Conservation (phyloP, 2,888 invertebrate genomes). For the Chelonus formosanus region DNA sequence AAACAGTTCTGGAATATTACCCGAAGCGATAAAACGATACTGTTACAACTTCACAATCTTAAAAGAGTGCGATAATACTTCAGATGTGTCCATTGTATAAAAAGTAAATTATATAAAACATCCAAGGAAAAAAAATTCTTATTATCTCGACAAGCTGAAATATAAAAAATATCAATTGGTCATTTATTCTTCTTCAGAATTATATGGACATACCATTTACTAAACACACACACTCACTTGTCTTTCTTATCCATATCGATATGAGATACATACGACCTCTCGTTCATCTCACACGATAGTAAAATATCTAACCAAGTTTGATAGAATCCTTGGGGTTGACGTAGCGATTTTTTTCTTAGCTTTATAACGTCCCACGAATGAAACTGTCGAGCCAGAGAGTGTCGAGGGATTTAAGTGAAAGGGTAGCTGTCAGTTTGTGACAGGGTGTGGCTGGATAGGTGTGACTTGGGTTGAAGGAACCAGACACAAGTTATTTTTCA, state of each 20-base stretch:
- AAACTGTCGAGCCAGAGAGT: slow-evolving; percentile 16
- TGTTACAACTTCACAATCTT: slow-evolving; percentile 25
- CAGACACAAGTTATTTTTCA: slow-evolving; percentile 8
- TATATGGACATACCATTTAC: no score
- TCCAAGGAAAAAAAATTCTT: background rate
- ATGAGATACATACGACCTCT: background rate
- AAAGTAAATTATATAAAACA: no score
- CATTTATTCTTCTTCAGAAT: no score
- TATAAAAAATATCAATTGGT: no score
- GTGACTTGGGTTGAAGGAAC: slow-evolving; percentile 4
- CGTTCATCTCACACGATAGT: background rate
- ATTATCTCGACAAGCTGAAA: background rate
- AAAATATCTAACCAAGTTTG: slow-evolving; percentile 14
- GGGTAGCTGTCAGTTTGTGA: slow-evolving; percentile 24
- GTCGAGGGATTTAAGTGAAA: slow-evolving; percentile 14
- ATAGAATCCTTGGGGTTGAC: slow-evolving; percentile 19
- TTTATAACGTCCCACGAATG: slow-evolving; percentile 13
- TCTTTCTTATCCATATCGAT: slow-evolving; percentile 12
- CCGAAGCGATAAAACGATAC: slow-evolving; percentile 29
- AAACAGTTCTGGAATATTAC: slow-evolving; percentile 37
- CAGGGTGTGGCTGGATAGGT: slow-evolving; percentile 24
- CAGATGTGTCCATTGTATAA: no score
- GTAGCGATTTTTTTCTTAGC: slow-evolving; percentile 8
- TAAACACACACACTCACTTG: background rate
- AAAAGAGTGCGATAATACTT: slow-evolving; percentile 7